phyloP scores from a whole-genome alignment of 2,888 invertebrate species.

The Hetaerina titia region DNA sequence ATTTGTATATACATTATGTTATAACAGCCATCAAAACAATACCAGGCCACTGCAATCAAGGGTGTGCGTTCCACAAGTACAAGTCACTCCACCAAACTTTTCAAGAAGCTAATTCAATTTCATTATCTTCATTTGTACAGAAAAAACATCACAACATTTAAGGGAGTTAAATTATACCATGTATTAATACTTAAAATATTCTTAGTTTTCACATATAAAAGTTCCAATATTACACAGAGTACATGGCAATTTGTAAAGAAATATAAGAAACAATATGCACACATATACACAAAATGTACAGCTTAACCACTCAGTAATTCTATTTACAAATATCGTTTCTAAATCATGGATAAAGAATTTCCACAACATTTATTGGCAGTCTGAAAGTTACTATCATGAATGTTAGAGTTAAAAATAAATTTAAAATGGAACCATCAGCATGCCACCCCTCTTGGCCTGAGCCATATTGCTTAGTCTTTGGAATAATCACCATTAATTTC shows the following conservation, averaged over 20 bases:
- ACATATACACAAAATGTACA: conserved; percentile 60
- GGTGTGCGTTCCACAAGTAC: conserved; percentile 50
- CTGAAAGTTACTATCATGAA: conserved; percentile 54
- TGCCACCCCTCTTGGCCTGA: conserved; percentile 26
- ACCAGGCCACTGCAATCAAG: conserved; percentile 47
- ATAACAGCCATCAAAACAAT: conserved; percentile 65
- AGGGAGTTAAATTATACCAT: conserved; percentile 54
- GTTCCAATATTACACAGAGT: conserved; percentile 53
- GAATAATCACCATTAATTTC: conserved; percentile 41
- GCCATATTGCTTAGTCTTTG: conserved; percentile 62
- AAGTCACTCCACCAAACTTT: conserved; percentile 33
- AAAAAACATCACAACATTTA: conserved; percentile 51
- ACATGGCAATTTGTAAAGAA: conserved; percentile 64
- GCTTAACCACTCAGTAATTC: conserved; percentile 32
- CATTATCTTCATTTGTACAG: conserved; percentile 40
- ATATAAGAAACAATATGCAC: conserved; percentile 62
- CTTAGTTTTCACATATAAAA: conserved; percentile 60
- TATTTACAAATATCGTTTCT: conserved; percentile 53
- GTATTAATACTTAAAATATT: conserved; percentile 65
- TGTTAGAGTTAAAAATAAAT: conserved; percentile 55
- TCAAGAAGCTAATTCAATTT: conserved; percentile 18
- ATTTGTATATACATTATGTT: conserved; percentile 52
- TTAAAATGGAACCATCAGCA: conserved; percentile 59
- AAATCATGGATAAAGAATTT: conserved; percentile 49
- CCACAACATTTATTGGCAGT: conserved; percentile 56